These are phyloP conservation scores for Microctenopoma stevenorrisi DNA, from an alignment of 2,797 vertebrate genomes.

Conservation along the genomic window DNA sequence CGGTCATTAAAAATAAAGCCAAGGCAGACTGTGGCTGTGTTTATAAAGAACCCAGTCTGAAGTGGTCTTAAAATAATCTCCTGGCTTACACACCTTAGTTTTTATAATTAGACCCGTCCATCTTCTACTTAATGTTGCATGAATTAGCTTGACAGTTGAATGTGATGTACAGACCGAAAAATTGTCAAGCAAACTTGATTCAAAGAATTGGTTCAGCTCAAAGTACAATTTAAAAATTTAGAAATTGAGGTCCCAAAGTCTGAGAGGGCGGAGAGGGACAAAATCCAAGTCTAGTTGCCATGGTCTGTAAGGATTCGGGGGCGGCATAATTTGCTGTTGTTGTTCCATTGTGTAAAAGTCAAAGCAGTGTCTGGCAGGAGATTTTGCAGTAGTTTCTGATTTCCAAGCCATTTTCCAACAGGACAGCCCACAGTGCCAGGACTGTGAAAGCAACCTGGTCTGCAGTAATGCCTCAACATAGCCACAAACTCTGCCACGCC, in stretches of 20 bases:
- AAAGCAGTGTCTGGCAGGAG: background rate
- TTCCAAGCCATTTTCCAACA: background rate
- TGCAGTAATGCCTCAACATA: too few species aligned
- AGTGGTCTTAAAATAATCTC: constrained; percentile 81
- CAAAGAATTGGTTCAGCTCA: background rate
- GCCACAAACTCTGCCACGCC: too few species aligned
- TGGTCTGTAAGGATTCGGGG: background rate
- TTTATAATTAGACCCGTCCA: constrained; percentile 47
- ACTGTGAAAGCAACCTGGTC: too few species aligned
- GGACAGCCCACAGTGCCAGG: background rate
- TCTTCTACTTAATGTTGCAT: constrained; percentile 40
- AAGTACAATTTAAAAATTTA: constrained; percentile 8
- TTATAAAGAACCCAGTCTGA: constrained; percentile 73
- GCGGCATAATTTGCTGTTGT: background rate
- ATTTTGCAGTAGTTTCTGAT: constrained; percentile 1
- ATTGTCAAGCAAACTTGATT: too few species aligned
- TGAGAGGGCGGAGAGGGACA: constrained; percentile 5
- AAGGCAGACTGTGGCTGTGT: constrained; percentile 82
- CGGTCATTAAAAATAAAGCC: constrained; percentile 83
- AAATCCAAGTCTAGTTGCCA: background rate
- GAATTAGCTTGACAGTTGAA: constrained; percentile 32
- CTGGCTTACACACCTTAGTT: constrained; percentile 76
- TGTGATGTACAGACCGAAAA: background rate
- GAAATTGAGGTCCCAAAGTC: constrained; percentile 4
- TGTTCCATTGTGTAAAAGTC: background rate